Evolutionary conservation across 2,888 invertebrate genomes (phyloP).

Genomic region (Gastrophysa polygoni): DNA sequence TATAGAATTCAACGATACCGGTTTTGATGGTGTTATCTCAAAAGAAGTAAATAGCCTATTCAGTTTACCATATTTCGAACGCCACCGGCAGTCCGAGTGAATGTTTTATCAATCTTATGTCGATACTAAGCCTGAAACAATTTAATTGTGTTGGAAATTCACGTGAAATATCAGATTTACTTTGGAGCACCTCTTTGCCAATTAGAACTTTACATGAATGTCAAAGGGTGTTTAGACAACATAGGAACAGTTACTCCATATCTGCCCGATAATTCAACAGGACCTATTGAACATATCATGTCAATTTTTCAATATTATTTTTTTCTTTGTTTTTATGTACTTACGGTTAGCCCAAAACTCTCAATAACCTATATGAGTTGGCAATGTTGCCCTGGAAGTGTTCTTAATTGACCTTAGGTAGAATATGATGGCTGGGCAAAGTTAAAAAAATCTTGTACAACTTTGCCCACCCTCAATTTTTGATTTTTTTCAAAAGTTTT

Average conservation of each 20-base stretch:
- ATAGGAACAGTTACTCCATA: slow-evolving; percentile 11
- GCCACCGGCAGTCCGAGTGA: too few relatives aligned
- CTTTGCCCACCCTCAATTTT: neutral
- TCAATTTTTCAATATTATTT: neutral
- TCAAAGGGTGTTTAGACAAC: slow-evolving; percentile 13
- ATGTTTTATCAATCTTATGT: too few relatives aligned
- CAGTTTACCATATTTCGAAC: too few relatives aligned
- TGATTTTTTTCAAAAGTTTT: neutral
- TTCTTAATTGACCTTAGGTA: neutral
- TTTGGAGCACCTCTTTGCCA: slow-evolving; percentile 16
- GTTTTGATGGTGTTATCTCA: too few relatives aligned
- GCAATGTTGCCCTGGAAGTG: neutral
- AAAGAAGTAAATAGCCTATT: too few relatives aligned
- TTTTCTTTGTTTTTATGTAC: neutral
- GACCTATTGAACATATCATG: neutral
- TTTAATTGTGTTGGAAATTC: too few relatives aligned
- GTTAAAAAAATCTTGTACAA: neutral
- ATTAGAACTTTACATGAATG: slow-evolving; percentile 14
- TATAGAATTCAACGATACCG: too few relatives aligned
- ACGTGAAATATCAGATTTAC: too few relatives aligned
- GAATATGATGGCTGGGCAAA: neutral
- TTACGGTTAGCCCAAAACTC: neutral
- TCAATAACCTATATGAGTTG: neutral
- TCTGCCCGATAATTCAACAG: slow-evolving; percentile 9
- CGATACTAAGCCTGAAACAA: too few relatives aligned